Base-by-base conservation (phyloP, 1,140 invertebrate species). In the Drosophila grimshawi region DNA sequence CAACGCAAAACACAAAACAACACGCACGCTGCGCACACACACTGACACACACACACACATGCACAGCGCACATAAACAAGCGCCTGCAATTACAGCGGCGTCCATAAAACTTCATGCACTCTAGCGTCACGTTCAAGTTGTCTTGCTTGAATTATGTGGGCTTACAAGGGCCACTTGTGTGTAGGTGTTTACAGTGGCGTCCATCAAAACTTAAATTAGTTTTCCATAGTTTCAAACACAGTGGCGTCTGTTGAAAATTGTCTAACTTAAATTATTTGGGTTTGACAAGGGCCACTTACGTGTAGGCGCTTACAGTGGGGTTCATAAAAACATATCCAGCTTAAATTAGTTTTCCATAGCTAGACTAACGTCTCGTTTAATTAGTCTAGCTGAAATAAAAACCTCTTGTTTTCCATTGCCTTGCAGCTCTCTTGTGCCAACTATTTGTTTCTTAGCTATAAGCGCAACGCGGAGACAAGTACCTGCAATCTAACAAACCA, bases 401-500 rank as follows among this genome's bases (percentile, higher is more conserved):
- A 51, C 37, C 4, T 30, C 11, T 2, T 10, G 2, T 46, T 19
- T 73, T 45, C 3, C 11, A 57, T 55, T 94, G 10, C 56, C 59
- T 94, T 94, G 10, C 92, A 98, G 97, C 93, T 97, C 80, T 98
- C 97, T 0, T 97, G 97, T 93, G 95, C 95, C 37, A 96, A 95
- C 91, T 98, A 98, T 85, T 95, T 96, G 52, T 97, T 99, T 92
- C 94, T 99, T 32, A 96, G 97, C 2, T 99, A 99, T 92, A 95
- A 96, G 62, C 93, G 97, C 29, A 90, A 86, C 78, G 93, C 86
- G 78, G 96, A 93, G 95, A 97, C 88, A 92, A 95, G 94, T 90
- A 93, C 95, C 49, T 97, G 97, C 92, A 94, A 97, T 30, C 94
- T 96, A 27, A 97, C 96, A 48, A 88, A 78, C 48, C 83, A 80